These are phyloP conservation scores for Drosophila orena DNA, from an alignment of 1,140 invertebrate genomes.

Conservation along the genomic window DNA sequence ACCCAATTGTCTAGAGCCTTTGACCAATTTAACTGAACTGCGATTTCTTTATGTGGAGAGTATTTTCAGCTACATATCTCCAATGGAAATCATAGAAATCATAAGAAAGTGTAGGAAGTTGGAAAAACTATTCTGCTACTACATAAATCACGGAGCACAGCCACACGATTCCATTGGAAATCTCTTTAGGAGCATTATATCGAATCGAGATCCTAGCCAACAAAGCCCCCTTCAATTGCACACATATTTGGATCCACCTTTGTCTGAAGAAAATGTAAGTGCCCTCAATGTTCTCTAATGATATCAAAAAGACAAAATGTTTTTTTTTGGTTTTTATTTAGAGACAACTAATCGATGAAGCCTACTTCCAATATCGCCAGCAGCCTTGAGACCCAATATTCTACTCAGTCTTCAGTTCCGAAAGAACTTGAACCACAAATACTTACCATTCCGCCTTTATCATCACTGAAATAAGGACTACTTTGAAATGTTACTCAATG, in stretches of 20 bases:
- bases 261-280: constrained; percentile 14
- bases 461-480: too few relatives aligned
- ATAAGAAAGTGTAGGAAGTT: constrained; percentile 14
- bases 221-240: constrained; percentile 22
- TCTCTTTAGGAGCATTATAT: constrained; percentile 17
- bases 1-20: constrained; percentile 1
- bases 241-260: constrained; percentile 10
- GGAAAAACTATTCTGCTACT: constrained; percentile 18
- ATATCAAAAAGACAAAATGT: background rate
- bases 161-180: constrained; percentile 18
- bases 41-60: constrained; percentile 17
- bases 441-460: too few relatives aligned
- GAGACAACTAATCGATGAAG: constrained; percentile 16
- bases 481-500: constrained; percentile 60
- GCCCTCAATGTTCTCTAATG: background rate
- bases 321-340: background rate
- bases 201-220: constrained; percentile 17
- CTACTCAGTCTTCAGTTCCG: too few relatives aligned
- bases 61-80: constrained; percentile 18
- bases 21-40: constrained; percentile 16
- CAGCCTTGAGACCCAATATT: background rate
- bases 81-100: constrained; percentile 16
- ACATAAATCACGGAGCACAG: constrained; percentile 12
- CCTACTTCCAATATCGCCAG: constrained; percentile 12
- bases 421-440: too few relatives aligned